Evolutionary conservation across 1,140 invertebrate genomes (phyloP), one percentile per base, ranked within the genome.

Genomic region (Coelopa frigida): DNA sequence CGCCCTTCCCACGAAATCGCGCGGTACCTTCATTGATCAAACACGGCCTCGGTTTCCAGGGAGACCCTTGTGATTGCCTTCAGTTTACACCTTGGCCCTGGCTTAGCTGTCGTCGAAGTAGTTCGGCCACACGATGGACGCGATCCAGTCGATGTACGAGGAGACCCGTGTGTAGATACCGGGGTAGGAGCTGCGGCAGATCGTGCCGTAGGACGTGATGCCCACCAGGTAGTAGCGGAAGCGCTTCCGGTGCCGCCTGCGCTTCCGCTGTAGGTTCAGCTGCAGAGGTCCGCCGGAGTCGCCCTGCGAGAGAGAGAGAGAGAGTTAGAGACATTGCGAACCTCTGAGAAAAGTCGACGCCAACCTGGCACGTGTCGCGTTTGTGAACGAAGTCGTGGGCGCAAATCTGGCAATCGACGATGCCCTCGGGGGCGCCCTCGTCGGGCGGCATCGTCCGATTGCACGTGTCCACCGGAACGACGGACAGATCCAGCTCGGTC

Each of bases 91-190:
- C n/a, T n/a, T n/a, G n/a, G n/a, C n/a, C n/a, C n/a, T n/a, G n/a
- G n/a, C n/a, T n/a, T n/a, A n/a, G n/a, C n/a, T n/a, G 17, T 24
- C 17, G 12, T 36, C 17, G 24, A 42, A 56, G 12, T 52, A 38
- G 29, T 51, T 44, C 12, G 57, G 57, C 70, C 70, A 72, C 3
- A 72, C 66, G 38, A 64, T 57, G 12, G 54, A 58, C 33, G 72
- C 68, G 40, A 76, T 74, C 73, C 73, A 76, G 43, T 68, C 63
- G 8, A 73, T 43, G 46, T 72, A 75, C 4, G 62, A 64, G 2
- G 70, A 61, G 5, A 75, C 62, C 15, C 71, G 59, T 1, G 73
- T 74, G 47, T 75, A 76, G 22, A 75, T 67, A 3, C 71, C 72
- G 21, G 72, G 70, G 11, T 55, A 48, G 42, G 57, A 54, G 32